These are phyloP conservation scores for Xestia xanthographa DNA, from an alignment of 2,888 invertebrate species.

Conservation along the genomic window DNA sequence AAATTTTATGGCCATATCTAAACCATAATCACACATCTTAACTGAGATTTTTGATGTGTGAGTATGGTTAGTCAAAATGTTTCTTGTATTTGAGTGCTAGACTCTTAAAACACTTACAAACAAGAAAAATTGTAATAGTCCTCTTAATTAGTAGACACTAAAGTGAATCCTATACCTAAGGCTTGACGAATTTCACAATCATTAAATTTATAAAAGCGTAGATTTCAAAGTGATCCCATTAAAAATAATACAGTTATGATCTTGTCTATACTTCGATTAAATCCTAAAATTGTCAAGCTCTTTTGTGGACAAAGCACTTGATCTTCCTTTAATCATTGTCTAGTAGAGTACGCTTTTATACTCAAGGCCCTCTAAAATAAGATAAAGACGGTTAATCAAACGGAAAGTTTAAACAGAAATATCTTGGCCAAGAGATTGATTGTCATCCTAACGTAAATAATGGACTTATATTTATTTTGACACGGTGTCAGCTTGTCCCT, in stretches of 20 bases:
- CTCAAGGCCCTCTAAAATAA: constrained; percentile 18
- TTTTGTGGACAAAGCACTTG: neutral
- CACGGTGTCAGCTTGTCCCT: constrained; percentile 52
- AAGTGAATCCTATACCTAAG: neutral
- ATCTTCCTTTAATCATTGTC: neutral
- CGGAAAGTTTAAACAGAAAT: constrained; percentile 18
- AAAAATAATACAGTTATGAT: neutral
- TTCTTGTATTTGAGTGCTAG: too few relatives aligned
- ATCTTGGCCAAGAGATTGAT: constrained; percentile 54
- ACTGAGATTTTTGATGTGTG: too few relatives aligned
- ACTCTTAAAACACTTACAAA: too few relatives aligned
- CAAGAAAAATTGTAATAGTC: too few relatives aligned
- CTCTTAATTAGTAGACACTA: neutral
- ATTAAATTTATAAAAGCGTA: neutral
- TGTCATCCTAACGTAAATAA: constrained; percentile 56
- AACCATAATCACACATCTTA: too few relatives aligned
- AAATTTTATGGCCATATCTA: too few relatives aligned
- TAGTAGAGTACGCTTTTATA: neutral
- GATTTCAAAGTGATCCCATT: neutral
- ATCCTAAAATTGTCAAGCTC: neutral
- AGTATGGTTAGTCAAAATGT: too few relatives aligned
- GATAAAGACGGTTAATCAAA: constrained; percentile 24
- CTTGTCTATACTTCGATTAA: neutral
- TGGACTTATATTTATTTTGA: constrained; percentile 61
- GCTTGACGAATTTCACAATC: neutral